Percentiles rank a stretch among this genome's conserved stretches.
Evolutionary conservation across 1,140 invertebrate species (phyloP).

Genomic region (Drosophila insularis): DNA sequence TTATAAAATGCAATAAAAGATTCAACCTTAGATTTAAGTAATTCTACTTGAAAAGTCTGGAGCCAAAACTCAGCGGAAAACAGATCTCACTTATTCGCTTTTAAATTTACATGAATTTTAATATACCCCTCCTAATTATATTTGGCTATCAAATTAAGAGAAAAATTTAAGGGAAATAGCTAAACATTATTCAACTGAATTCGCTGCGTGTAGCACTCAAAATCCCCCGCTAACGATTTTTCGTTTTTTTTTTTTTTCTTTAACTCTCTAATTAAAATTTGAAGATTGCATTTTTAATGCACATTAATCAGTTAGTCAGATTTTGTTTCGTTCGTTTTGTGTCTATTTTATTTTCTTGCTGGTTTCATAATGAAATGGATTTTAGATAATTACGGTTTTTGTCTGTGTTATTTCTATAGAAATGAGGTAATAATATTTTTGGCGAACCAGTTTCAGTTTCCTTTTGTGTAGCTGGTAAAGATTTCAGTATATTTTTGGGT

Average conservation of each 20-base stretch:
- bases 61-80: too few relatives aligned
- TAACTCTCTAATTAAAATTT: conserved; percentile 29
- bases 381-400: conserved; percentile 40
- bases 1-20: too few relatives aligned
- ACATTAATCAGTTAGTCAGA: conserved; percentile 38
- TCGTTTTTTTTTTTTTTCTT: too few relatives aligned
- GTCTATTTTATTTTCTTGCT: background rate
- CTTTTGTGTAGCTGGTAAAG: conserved; percentile 18
- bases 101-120: background rate
- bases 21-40: too few relatives aligned
- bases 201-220: conserved; percentile 5
- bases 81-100: too few relatives aligned
- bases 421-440: conserved; percentile 70
- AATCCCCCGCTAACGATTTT: background rate
- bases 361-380: conserved; percentile 35
- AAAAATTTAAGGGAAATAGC: background rate
- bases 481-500: conserved; percentile 35
- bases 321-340: conserved; percentile 6
- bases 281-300: conserved; percentile 44
- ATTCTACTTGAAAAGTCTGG: too few relatives aligned
- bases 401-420: conserved; percentile 12
- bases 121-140: background rate
- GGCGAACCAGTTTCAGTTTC: conserved; percentile 66
- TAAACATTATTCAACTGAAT: background rate
- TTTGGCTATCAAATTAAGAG: background rate